Evolutionary conservation across 2,888 invertebrate species (phyloP), one percentile per base, ranked within the genome.

Genomic region (Volucella zonaria): DNA sequence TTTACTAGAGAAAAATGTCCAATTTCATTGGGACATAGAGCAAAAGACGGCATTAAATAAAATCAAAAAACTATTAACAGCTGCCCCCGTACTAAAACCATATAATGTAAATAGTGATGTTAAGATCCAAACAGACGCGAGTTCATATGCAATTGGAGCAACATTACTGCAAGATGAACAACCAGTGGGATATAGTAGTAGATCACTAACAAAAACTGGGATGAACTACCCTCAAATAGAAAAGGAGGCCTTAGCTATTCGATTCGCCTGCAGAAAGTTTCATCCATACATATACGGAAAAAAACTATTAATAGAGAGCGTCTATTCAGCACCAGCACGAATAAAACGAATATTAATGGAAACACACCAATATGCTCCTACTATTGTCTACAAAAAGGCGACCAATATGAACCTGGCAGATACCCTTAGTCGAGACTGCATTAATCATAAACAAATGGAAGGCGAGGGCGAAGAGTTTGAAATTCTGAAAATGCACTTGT

Each of bases 261-360:
- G 23, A 40, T 76, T 74, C 40, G 74, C 54, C 18, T 74, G 64
- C 45, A 52, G 38, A 64, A 74, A 54, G 12, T 67, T 76, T 59
- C 75, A 67, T 4, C 58, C 47, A 10, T 76, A 59, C 14, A 49
- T 76, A 18, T 58, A 66, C 12, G 75, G 75, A 49, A 61, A 59
- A 51, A 58, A 76, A 11, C 1, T 71, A 1, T 14, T 38, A 23
- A 49, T 73, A 23, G 59, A 73, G 10, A 64, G 59, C 1, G 67
- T 59, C 0, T 43, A 59, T 18, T 59, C 43, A 43, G 59, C 59
- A 61, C 43, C 23, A 43, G 12, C 59, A 23, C 18, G 18, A 45
- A 61, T 61, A 43, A 43, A 61, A 45, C 11, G 18, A 23, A 61
- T 61, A n/a, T 61, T 45, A 45, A 45, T 61, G 59, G 45, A 61